Evolutionary conservation across 2,113 vertebrate genomes (phyloP).

Genomic region (Riparia riparia): DNA sequence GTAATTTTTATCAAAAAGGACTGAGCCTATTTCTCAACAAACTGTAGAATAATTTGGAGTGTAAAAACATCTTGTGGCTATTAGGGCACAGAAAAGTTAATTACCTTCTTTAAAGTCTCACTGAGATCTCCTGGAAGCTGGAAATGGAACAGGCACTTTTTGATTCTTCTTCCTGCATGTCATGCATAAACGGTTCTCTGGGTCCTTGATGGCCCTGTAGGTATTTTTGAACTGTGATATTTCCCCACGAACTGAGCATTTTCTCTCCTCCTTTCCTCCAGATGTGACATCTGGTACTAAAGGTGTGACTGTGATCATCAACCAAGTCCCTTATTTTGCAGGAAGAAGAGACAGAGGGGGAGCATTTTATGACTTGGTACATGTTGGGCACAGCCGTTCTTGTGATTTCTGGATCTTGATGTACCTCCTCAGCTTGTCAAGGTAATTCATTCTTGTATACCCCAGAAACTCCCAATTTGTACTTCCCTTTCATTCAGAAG

Average conservation of each 20-base stretch:
- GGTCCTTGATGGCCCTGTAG: neutral
- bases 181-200: neutral
- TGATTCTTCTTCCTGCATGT: neutral
- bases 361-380: neutral
- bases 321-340: neutral
- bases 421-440: neutral
- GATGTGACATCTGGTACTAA: too few relatives aligned
- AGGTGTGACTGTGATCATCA: neutral
- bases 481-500: neutral
- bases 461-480: neutral
- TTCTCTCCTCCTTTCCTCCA: neutral
- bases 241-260: neutral
- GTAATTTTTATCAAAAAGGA: neutral
- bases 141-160: neutral
- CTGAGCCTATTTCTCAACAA: neutral
- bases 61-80: neutral
- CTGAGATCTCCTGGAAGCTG: neutral
- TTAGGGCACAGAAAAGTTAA: neutral
- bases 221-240: neutral
- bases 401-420: fast-evolving
- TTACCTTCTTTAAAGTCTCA: neutral
- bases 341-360: neutral
- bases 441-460: fast-evolving
- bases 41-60: neutral
- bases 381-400: neutral